These are phyloP conservation scores for Chionodraco myersi DNA, from an alignment of 2,113 vertebrate species.

Conservation along the genomic window DNA sequence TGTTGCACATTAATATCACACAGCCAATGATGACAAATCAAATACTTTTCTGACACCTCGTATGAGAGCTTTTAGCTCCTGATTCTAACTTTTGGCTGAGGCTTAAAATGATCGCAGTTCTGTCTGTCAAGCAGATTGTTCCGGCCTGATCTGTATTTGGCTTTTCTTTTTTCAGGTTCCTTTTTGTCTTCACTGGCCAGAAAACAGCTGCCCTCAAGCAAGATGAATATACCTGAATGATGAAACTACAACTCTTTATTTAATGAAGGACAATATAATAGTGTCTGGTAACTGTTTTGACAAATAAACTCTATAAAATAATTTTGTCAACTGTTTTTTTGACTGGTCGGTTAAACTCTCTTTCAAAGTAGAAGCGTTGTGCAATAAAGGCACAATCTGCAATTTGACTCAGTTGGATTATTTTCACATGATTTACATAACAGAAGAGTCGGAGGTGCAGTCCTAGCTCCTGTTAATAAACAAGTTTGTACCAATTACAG, in stretches of 20 bases:
- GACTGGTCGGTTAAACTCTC: not conserved
- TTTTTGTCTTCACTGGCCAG: not conserved
- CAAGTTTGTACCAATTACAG: too few species aligned
- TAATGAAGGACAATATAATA: not conserved
- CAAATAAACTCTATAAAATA: conserved; percentile 9
- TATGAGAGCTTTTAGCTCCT: conserved; percentile 51
- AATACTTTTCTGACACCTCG: conserved; percentile 54
- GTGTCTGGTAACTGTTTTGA: not conserved
- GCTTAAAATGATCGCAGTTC: not conserved
- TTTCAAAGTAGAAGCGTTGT: too few species aligned
- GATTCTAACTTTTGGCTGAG: conserved; percentile 38
- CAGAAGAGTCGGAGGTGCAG: too few species aligned
- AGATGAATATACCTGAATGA: not conserved
- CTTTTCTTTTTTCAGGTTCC: conserved; percentile 40
- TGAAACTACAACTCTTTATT: not conserved
- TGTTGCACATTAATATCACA: too few species aligned
- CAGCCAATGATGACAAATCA: conserved; percentile 32
- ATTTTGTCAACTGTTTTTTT: not conserved
- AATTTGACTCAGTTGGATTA: too few species aligned
- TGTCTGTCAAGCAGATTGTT: not conserved
- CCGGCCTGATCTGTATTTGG: not conserved
- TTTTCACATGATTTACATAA: too few species aligned
- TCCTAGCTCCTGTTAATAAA: too few species aligned
- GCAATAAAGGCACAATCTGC: too few species aligned
- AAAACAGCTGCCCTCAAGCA: not conserved